Evolutionary conservation across 2,888 invertebrate species (phyloP).

Genomic region (Pterobdella sp.): DNA sequence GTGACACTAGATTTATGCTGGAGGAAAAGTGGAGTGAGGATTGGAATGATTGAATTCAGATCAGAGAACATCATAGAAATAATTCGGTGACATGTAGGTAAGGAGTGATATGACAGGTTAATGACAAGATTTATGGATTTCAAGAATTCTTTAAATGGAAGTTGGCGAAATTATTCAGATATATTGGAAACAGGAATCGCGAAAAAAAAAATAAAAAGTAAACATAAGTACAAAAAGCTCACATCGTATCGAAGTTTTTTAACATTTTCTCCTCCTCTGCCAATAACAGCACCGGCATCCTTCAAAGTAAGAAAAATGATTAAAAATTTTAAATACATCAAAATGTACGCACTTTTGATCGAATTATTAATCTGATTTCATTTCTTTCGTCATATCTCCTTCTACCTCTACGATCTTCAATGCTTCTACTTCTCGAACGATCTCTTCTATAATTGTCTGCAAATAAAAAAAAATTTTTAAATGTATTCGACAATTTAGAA

Average conservation of each 20-base stretch:
- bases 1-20: constrained; percentile 31
- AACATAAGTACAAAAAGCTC: neutral
- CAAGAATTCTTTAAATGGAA: neutral
- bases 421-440: constrained; percentile 26
- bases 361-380: constrained; percentile 27
- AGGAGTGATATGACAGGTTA: neutral
- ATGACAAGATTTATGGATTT: constrained; percentile 6
- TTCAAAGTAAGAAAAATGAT: neutral
- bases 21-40: constrained; percentile 1
- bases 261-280: constrained; percentile 29
- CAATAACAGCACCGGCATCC: constrained; percentile 32
- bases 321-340: constrained; percentile 4
- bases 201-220: neutral
- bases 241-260: constrained; percentile 31
- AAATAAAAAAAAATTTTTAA: neutral
- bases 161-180: neutral
- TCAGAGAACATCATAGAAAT: constrained; percentile 12
- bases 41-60: constrained; percentile 22
- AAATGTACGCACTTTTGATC: neutral
- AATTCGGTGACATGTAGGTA: neutral
- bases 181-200: neutral
- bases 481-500: neutral
- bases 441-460: neutral
- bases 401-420: constrained; percentile 20
- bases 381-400: constrained; percentile 15